Evolutionary conservation across 2,888 invertebrate genomes (phyloP).

Genomic region (Cremastinae sp.): DNA sequence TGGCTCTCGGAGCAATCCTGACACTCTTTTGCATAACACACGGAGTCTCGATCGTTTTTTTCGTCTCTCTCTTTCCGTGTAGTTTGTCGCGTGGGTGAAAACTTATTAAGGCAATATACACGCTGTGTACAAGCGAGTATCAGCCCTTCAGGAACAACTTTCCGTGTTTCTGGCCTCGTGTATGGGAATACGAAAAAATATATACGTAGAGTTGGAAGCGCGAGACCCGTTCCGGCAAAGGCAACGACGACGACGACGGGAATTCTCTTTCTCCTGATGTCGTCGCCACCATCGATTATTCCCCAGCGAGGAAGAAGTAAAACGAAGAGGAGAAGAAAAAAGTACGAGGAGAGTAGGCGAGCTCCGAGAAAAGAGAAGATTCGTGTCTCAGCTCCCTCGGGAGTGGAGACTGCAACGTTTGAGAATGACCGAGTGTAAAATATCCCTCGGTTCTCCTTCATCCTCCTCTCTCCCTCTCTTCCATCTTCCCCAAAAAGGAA

Average conservation of each 20-base stretch:
- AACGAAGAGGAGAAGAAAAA: conserved; percentile 37
- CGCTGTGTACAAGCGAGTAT: conserved; percentile 36
- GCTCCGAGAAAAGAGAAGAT: conserved; percentile 25
- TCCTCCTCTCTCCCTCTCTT: conserved; percentile 30
- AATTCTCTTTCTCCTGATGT: conserved; percentile 57
- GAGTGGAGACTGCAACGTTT: conserved; percentile 53
- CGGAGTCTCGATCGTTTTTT: conserved; percentile 1
- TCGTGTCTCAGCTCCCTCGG: conserved; percentile 60
- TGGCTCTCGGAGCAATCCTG: neutral
- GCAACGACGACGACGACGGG: conserved; percentile 46
- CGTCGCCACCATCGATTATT: conserved; percentile 60
- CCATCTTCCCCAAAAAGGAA: conserved; percentile 24
- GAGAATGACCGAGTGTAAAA: conserved; percentile 49
- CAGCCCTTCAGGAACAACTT: conserved; percentile 20
- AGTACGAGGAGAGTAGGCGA: conserved; percentile 19
- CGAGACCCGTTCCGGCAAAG: conserved; percentile 20
- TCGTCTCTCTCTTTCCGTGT: conserved; percentile 19
- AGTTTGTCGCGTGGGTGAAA: conserved; percentile 56
- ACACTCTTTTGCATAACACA: conserved; percentile 19
- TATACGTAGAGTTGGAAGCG: conserved; percentile 15
- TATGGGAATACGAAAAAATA: neutral
- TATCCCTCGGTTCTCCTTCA: conserved; percentile 38
- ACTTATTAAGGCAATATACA: conserved; percentile 62
- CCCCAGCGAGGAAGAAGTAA: conserved; percentile 31
- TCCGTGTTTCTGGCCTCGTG: neutral